phyloP scores from a whole-genome alignment of 2,888 invertebrate genomes.

The Tineola bisselliella region DNA sequence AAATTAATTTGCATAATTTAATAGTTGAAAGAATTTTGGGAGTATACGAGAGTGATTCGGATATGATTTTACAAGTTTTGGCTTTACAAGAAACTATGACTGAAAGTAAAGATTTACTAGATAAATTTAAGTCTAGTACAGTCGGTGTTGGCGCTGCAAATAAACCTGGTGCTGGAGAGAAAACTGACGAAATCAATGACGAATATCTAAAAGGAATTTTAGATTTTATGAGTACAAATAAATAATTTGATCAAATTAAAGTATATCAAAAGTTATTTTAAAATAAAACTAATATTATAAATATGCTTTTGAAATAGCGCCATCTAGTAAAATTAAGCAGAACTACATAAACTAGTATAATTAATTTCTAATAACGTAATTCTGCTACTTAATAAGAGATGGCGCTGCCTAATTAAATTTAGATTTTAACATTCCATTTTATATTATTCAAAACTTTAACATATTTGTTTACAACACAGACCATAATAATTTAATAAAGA shows the following conservation, averaged over 20 bases:
- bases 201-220: neutral
- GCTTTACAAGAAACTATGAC: constrained; percentile 42
- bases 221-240: neutral
- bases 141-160: too few relatives aligned
- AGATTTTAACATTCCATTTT: neutral
- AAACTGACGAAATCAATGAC: neutral
- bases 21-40: constrained; percentile 48
- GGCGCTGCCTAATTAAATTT: constrained; percentile 1
- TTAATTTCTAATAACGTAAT: neutral
- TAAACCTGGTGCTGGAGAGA: too few relatives aligned
- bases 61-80: constrained; percentile 37
- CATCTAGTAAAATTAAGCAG: neutral
- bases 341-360: neutral
- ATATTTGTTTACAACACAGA: too few relatives aligned
- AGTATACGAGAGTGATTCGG: constrained; percentile 35
- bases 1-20: constrained; percentile 45
- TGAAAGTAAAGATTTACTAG: constrained; percentile 11
- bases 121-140: neutral
- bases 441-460: too few relatives aligned
- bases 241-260: neutral
- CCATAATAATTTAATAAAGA: too few relatives aligned
- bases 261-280: neutral
- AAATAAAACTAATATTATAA: too few relatives aligned
- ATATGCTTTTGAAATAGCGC: neutral
- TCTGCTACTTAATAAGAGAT: neutral